These are phyloP conservation scores for Tiliacea citrago DNA, from an alignment of 2,888 invertebrate species.

Conservation along the genomic window DNA sequence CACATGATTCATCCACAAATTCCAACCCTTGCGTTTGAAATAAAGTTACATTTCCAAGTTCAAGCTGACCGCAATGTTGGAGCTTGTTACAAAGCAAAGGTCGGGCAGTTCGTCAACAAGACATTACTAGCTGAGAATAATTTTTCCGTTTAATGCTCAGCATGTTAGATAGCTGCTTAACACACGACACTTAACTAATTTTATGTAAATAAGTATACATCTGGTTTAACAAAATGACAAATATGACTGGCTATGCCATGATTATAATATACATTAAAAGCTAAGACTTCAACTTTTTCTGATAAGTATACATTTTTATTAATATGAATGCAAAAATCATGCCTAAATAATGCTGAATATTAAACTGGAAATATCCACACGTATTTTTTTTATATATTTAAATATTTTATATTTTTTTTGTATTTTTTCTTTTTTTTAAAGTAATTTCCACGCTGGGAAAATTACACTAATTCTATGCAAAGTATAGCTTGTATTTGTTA, in stretches of 20 bases:
- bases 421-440: slow-evolving; percentile 80
- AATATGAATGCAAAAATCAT: slow-evolving; percentile 88
- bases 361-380: slow-evolving; percentile 91
- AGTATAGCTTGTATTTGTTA: slow-evolving; percentile 96
- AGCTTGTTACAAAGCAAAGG: slow-evolving; percentile 89
- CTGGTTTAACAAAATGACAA: slow-evolving; percentile 79
- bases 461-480: slow-evolving; percentile 98
- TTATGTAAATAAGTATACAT: slow-evolving; percentile 73
- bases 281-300: slow-evolving; percentile 82
- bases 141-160: slow-evolving; percentile 91
- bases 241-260: slow-evolving; percentile 80
- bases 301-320: slow-evolving; percentile 84
- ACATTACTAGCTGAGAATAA: slow-evolving; percentile 89
- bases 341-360: slow-evolving; percentile 90
- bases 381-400: slow-evolving; percentile 78
- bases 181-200: slow-evolving; percentile 83
- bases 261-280: slow-evolving; percentile 88
- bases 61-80: slow-evolving; percentile 78
- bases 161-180: slow-evolving; percentile 84
- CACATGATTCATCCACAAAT: slow-evolving; percentile 75
- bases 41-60: slow-evolving; percentile 75
- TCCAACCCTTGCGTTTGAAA: slow-evolving; percentile 88
- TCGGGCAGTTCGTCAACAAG: slow-evolving; percentile 89
- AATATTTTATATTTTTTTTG: slow-evolving; percentile 70
- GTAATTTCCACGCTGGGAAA: slow-evolving; percentile 93